Base-by-base conservation (phyloP, 2,888 invertebrate genomes). In the Pandemis cinnamomeana region DNA sequence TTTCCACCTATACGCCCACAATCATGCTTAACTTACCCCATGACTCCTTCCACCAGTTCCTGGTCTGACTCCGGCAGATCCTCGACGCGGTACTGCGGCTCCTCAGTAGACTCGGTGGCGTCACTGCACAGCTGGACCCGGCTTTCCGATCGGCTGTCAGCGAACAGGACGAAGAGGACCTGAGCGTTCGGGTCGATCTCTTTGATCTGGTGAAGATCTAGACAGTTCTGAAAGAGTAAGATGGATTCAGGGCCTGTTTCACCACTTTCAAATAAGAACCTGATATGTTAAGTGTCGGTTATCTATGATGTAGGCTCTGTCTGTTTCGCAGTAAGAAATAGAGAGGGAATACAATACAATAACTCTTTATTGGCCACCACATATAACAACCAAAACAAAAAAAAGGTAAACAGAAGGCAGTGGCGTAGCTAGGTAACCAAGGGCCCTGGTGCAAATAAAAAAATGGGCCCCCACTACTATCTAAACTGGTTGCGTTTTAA, bases 131-230 rank as follows among this genome's bases (percentile, higher is more conserved):
- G 48, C 27, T 68, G 77, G 46, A 75, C 72, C 42, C 77, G 72
- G 58, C 76, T 41, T 4, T 36, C 41, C 2, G 48, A 46, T 58
- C 41, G 15, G 75, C 89, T 89, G 78, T 91, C 86, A 0, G 91
- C 85, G 83, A 94, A 91, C 13, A 94, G 85, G 8, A 91, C 76
- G 86, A 94, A 94, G 27, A 91, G 81, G 1, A 92, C 81, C 80
- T 93, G 93, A 2, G 91, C 81, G 82, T 90, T 88, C 0, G 89
- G 84, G 77, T 92, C 88, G 27, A 93, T 78, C 67, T 93, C 91
- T 67, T 92, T 93, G 27, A 91, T 83, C 79, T 94, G 94, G 71
- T 92, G 90, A 5, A 94, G 87, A 76, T 94, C 94, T n/a, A 94
- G 84, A 78, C 93, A 92, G 78, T 92, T 93, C 94, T 94, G 87